A percentile compares a stretch with the other conserved stretches of the same genome.
Evolutionary conservation across 2,113 vertebrate genomes (phyloP).

Genomic region (Mustela lutreola): DNA sequence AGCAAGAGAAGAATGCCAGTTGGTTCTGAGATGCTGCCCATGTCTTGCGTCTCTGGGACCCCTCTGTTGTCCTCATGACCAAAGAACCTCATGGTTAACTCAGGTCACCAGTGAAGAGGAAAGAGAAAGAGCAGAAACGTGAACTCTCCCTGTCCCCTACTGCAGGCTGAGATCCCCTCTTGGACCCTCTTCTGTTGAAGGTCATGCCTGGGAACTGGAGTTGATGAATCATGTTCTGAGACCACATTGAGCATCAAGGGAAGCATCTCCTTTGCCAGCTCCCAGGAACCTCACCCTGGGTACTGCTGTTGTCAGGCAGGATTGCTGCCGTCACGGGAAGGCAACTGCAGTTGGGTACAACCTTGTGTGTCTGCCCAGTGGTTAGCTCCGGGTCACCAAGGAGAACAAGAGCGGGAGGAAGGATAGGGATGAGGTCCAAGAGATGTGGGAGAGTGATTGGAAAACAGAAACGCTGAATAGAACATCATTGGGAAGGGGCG

Average conservation of each 20-base stretch:
- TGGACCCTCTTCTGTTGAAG: neutral
- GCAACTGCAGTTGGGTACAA: neutral
- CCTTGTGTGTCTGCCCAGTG: neutral
- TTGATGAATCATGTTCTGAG: neutral
- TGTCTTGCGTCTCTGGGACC: neutral
- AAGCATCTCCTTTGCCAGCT: neutral
- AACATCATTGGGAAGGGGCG: neutral
- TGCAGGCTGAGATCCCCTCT: neutral
- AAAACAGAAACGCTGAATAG: neutral
- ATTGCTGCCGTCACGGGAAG: neutral
- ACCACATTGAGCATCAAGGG: neutral
- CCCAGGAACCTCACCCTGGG: neutral
- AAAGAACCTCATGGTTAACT: neutral
- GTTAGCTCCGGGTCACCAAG: neutral
- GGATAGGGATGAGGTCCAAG: neutral
- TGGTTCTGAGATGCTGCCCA: neutral
- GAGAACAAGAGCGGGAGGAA: neutral
- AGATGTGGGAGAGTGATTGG: neutral
- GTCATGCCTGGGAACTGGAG: neutral
- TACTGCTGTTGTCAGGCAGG: neutral
- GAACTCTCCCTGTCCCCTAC: neutral
- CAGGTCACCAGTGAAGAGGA: neutral
- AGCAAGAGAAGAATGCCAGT: neutral
- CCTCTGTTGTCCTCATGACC: neutral
- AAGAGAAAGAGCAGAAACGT: neutral